Evolutionary conservation across 1,140 invertebrate genomes (phyloP).

Genomic region (Odontomachus brunneus): DNA sequence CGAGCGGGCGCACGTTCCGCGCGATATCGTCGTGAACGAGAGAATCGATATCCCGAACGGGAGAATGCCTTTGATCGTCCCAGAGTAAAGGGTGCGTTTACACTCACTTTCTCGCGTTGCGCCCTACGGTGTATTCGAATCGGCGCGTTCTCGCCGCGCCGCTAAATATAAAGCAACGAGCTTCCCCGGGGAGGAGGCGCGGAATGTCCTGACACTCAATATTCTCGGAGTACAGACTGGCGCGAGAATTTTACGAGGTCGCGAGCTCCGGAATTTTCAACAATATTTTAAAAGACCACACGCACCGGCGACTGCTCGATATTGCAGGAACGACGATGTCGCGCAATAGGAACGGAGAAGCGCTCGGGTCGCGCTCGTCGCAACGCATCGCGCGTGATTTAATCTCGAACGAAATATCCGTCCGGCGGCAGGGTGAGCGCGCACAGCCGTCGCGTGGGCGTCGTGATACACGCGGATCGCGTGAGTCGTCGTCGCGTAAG

Average conservation of each 20-base stretch:
- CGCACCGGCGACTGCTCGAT: slow-evolving; percentile 22
- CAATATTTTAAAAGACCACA: slow-evolving; percentile 62
- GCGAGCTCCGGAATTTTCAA: slow-evolving; percentile 52
- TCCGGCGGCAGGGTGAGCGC: too few species aligned
- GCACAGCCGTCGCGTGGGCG: background rate
- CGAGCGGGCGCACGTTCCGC: slow-evolving; percentile 20
- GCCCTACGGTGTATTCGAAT: slow-evolving; percentile 66
- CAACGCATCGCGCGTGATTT: background rate
- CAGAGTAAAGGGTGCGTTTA: slow-evolving; percentile 65
- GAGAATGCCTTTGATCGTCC: slow-evolving; percentile 61
- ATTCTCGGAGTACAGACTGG: slow-evolving; percentile 72
- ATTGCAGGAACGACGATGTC: slow-evolving; percentile 13
- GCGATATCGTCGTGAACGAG: slow-evolving; percentile 41
- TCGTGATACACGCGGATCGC: background rate
- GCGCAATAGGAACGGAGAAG: background rate
- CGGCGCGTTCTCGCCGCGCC: slow-evolving; percentile 66
- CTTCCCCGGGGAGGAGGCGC: slow-evolving; percentile 61
- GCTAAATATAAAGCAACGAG: slow-evolving; percentile 82
- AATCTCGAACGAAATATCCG: slow-evolving; percentile 35
- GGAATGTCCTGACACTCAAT: slow-evolving; percentile 78
- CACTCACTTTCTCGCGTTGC: slow-evolving; percentile 18
- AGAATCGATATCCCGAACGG: slow-evolving; percentile 60
- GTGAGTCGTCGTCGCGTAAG: background rate
- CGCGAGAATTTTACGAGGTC: slow-evolving; percentile 64
- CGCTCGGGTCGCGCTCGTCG: too few species aligned